Base-by-base conservation (phyloP, 2,888 invertebrate species). In the Aphrophora alni region DNA sequence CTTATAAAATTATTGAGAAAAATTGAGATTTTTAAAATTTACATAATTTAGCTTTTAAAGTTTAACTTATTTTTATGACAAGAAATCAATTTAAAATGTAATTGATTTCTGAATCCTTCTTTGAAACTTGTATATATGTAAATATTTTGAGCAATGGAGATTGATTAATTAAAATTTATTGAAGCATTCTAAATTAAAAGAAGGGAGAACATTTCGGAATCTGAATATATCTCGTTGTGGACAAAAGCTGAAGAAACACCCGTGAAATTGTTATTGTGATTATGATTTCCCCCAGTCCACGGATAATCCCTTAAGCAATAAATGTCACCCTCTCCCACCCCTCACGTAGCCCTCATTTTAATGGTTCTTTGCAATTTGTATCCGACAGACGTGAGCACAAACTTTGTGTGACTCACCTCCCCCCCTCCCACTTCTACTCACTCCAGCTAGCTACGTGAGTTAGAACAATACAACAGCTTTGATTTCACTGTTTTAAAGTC, bases 191-290 rank as follows among this genome's bases (percentile, higher is more conserved):
- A 21, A 59, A 59, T 5, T 21, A n/a, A 7, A 59, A 59, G 59
- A 21, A n/a, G 59, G 21, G 7, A 3, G 59, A 59, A 59, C n/a
- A 21, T n/a, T 3, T 59, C 59, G 1, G 59, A 59, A 59, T 59
- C 59, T 59, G 59, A 21, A 59, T 21, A 33, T 33, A 3, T 3
- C 5, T 8, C 3, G 8, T 8, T 5, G 8, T 8, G 33, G 8
- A 33, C 33, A 33, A 44, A n/a, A 21, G 59, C 59, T 7, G 21
- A n/a, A 21, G 21, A 5, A n/a, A 59, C 59, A 59, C 1, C 21
- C 59, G 21, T 59, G 59, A 59, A 59, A 59, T 59, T 59, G 59
- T 59, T 59, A 59, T 59, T 59, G 59, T 59, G 59, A 59, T 59
- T 59, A 59, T 59, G 59, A 59, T 59, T 21, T n/a, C 12, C 21